Evolutionary conservation across 2,888 invertebrate species (phyloP), one percentile per base, ranked within the genome.

Genomic region (Temnothorax rugatulus): DNA sequence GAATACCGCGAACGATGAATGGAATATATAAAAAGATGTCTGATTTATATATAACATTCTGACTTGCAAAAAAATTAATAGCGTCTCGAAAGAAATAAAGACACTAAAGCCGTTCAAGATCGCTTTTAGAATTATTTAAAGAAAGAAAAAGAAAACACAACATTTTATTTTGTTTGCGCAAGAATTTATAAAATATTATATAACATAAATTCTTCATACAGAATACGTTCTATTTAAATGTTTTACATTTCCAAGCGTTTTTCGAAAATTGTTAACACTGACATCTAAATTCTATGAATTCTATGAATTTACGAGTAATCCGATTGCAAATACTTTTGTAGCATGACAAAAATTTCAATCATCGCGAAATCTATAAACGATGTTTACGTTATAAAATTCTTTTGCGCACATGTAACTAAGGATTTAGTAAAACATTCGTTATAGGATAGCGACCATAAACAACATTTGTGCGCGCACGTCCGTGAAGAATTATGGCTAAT

Each of bases 11-110:
- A 81, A 79, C n/a, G 50, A 61, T 34, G 68, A 50, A 7, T 38
- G 18, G 75, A 82, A 82, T 75, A 76, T 69, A 84, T 84, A 69
- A 75, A 68, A 54, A 41, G 41, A 25, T 57, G 3, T 21, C 5
- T 57, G 59, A 68, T 61, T 25, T 77, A 50, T 54, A 50, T 54
- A 61, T 52, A 41, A 74, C n/a, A 47, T 73, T 59, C 38, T 59
- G 59, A 47, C 47, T 59, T 59, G 47, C 8, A 34, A 29, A 34
- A 69, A 61, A 50, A 47, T 38, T 73, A 74, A 61, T 74, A 8
- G 13, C 9, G 1, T 21, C 34, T 59, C 18, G 1, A 50, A 74
- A 21, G 29, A 38, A 29, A n/a, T 13, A 38, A 25, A 44, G n/a
- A 7, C 5, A 18, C 4, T 4, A 18, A 47, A 38, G 34, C 18